Percentiles rank a stretch among this genome's conserved stretches.
These are phyloP conservation scores for Drosophila cardini DNA, from an alignment of 1,140 invertebrate genomes.

Conservation along the genomic window DNA sequence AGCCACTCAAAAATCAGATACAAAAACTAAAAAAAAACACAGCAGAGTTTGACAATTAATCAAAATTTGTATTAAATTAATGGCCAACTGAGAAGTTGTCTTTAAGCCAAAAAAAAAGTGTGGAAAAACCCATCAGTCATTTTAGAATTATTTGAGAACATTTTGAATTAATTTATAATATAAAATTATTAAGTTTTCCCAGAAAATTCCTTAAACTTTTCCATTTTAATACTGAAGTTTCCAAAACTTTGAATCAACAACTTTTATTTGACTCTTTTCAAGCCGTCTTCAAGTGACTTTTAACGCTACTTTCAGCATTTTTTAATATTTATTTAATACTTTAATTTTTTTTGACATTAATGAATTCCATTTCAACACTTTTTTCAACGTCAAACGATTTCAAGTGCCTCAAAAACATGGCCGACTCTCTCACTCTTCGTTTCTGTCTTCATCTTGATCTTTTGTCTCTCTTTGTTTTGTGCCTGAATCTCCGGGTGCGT, in stretches of 20 bases:
- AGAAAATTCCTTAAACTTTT: too few relatives aligned
- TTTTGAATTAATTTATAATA: too few relatives aligned
- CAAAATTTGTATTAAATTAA: not conserved
- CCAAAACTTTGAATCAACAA: not conserved
- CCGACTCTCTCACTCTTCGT: constrained; percentile 56
- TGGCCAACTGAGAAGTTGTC: too few relatives aligned
- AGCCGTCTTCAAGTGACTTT: not conserved
- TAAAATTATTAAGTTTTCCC: too few relatives aligned
- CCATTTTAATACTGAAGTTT: not conserved
- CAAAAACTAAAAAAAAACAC: not conserved
- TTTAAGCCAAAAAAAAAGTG: too few relatives aligned
- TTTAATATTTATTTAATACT: not conserved
- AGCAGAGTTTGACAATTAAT: constrained; percentile 7
- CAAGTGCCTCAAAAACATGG: constrained; percentile 33
- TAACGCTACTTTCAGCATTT: constrained; percentile 5
- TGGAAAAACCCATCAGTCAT: too few relatives aligned
- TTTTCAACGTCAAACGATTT: constrained; percentile 17
- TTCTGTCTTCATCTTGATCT: constrained; percentile 35
- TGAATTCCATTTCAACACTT: constrained; percentile 2
- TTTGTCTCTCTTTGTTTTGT: not conserved
- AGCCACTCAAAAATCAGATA: not conserved
- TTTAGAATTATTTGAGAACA: too few relatives aligned
- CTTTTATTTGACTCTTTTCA: not conserved
- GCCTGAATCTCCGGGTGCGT: constrained; percentile 27
- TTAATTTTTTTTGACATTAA: constrained; percentile 22